These are phyloP conservation scores for Manis javanica DNA, from an alignment of 2,797 vertebrate genomes.

Conservation along the genomic window DNA sequence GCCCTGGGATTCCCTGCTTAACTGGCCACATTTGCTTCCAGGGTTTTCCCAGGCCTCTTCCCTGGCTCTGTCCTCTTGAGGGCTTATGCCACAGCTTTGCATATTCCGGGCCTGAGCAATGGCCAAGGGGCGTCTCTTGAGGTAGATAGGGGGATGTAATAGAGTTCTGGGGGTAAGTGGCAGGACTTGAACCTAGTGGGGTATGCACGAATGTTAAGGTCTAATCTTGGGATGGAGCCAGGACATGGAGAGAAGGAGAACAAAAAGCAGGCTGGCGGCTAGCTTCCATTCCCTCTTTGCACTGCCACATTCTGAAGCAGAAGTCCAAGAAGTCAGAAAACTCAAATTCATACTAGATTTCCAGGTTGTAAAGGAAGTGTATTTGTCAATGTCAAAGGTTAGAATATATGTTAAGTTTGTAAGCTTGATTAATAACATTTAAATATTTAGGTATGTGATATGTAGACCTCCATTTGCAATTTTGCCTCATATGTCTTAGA, in stretches of 20 bases:
- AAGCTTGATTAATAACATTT: background rate
- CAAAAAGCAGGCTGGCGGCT: background rate
- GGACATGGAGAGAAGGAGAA: background rate
- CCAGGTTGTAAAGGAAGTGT: background rate
- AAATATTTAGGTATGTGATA: conserved; percentile 1
- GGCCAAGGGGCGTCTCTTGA: background rate
- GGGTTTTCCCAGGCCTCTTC: background rate
- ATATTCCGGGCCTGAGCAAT: background rate
- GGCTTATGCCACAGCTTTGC: background rate
- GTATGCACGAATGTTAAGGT: background rate
- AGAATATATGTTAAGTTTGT: conserved; percentile 25
- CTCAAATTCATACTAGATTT: conserved; percentile 28
- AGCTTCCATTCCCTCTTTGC: background rate
- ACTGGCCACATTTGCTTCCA: background rate
- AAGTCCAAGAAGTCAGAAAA: conserved; percentile 8
- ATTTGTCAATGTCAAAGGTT: background rate
- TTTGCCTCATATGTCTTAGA: background rate
- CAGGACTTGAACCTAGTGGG: background rate
- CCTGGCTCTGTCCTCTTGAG: background rate
- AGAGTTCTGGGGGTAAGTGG: background rate
- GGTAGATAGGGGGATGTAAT: background rate
- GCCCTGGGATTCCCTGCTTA: background rate
- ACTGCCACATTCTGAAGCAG: conserved; percentile 8
- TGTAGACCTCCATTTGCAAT: background rate
- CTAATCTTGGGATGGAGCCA: background rate